A percentile compares a stretch with the other conserved stretches of the same genome.
These are phyloP conservation scores for Hypomecis atomaria DNA, from an alignment of 2,888 invertebrate genomes.

Conservation along the genomic window DNA sequence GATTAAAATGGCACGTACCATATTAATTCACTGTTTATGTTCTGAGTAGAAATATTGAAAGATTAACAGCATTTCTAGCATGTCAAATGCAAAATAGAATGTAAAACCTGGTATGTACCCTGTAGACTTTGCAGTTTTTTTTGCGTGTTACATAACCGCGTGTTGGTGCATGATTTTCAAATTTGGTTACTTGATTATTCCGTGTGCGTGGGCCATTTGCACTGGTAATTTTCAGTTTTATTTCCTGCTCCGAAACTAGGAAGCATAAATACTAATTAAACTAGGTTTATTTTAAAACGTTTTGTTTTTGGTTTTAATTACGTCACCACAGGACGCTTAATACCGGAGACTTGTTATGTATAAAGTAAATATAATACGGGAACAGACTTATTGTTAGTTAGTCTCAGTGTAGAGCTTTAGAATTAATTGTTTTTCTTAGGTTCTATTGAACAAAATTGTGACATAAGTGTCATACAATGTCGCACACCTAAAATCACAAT, in stretches of 20 bases:
- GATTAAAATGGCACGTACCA: too few species aligned
- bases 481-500: conserved; percentile 18
- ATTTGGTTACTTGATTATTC: conserved; percentile 3
- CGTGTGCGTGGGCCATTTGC: conserved; percentile 13
- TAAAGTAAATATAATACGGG: conserved; percentile 1
- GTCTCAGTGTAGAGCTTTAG: conserved; percentile 1
- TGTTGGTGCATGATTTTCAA: conserved; percentile 3
- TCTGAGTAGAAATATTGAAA: too few species aligned
- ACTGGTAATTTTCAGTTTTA: background rate
- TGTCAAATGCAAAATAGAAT: background rate
- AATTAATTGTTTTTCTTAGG: conserved; percentile 13
- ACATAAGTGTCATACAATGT: conserved; percentile 19
- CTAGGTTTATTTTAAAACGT: background rate
- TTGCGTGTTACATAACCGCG: conserved; percentile 1
- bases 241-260: conserved; percentile 7
- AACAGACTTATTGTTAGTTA: conserved; percentile 6
- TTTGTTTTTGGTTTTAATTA: conserved; percentile 4
- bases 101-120: background rate
- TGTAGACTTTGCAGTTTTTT: background rate
- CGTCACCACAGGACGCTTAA: background rate
- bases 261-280: background rate
- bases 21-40: too few species aligned
- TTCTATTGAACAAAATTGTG: conserved; percentile 13
- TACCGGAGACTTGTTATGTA: background rate
- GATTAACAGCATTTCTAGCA: too few species aligned